phyloP scores from a whole-genome alignment of 2,888 invertebrate genomes.

The Caenorhabditis becei region DNA sequence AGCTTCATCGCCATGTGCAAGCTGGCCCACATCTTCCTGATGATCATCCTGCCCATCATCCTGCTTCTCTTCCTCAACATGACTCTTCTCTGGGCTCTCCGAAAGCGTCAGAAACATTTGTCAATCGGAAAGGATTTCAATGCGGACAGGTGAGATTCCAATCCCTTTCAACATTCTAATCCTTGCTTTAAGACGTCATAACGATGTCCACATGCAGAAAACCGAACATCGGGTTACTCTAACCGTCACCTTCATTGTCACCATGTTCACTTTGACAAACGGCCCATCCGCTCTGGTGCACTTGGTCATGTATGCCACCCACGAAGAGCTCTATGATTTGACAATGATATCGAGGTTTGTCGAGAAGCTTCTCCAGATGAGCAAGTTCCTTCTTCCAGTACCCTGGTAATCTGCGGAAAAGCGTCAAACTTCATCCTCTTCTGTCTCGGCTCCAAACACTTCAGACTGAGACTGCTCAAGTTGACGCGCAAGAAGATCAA shows the following conservation, averaged over 20 bases:
- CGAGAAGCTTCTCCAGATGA: background rate
- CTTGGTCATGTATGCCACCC: constrained; percentile 60
- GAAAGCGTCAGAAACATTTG: constrained; percentile 69
- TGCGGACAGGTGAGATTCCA: constrained; percentile 39
- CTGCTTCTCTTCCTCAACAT: constrained; percentile 78
- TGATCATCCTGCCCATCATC: constrained; percentile 79
- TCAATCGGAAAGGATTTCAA: constrained; percentile 57
- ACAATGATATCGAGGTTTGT: constrained; percentile 76
- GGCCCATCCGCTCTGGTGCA: constrained; percentile 79
- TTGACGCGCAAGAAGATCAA: constrained; percentile 79
- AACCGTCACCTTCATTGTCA: constrained; percentile 80
- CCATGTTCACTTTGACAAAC: constrained; percentile 80
- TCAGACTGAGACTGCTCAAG: constrained; percentile 76
- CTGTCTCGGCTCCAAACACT: constrained; percentile 81
- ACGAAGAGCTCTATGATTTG: constrained; percentile 67
- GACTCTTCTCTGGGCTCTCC: constrained; percentile 74
- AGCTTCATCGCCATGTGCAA: constrained; percentile 63
- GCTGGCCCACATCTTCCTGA: constrained; percentile 65
- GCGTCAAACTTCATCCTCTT: constrained; percentile 80
- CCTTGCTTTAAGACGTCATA: constrained; percentile 54
- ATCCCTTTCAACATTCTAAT: constrained; percentile 22
- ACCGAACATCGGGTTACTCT: constrained; percentile 80
- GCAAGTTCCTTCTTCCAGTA: constrained; percentile 59
- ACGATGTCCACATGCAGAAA: constrained; percentile 70
- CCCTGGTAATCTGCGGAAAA: constrained; percentile 80